These are phyloP conservation scores for Serilophus lunatus DNA, from an alignment of 2,113 vertebrate species.

Conservation along the genomic window DNA sequence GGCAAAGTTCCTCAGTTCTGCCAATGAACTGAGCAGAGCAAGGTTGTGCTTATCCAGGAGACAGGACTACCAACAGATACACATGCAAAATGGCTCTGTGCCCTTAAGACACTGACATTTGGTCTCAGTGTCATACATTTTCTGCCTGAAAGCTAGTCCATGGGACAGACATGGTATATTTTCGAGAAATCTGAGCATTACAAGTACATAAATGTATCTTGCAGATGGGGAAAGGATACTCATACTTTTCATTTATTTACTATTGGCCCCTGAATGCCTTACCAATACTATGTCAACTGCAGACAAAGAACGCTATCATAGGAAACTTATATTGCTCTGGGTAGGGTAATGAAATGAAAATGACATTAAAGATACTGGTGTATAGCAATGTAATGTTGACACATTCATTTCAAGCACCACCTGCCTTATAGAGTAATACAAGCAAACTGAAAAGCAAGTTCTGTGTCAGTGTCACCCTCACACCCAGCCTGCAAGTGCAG, in stretches of 20 bases:
- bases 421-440: background rate
- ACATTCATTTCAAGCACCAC: conserved; percentile 2
- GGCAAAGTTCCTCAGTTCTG: background rate
- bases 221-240: background rate
- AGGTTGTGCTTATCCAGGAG: background rate
- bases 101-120: background rate
- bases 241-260: background rate
- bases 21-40: background rate
- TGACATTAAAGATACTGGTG: background rate
- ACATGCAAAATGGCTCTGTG: background rate
- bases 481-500: background rate
- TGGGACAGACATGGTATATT: background rate
- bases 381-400: background rate
- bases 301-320: background rate
- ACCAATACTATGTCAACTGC: background rate
- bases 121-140: background rate
- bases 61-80: background rate
- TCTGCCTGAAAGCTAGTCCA: background rate
- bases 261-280: background rate
- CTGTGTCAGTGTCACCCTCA: conserved; percentile 45
- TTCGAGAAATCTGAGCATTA: background rate
- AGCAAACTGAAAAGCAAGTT: background rate
- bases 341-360: conserved; percentile 48
- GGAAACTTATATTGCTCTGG: background rate
- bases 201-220: background rate